Base-by-base conservation (phyloP, 2,113 vertebrate genomes). In the Nipponia nippon region DNA sequence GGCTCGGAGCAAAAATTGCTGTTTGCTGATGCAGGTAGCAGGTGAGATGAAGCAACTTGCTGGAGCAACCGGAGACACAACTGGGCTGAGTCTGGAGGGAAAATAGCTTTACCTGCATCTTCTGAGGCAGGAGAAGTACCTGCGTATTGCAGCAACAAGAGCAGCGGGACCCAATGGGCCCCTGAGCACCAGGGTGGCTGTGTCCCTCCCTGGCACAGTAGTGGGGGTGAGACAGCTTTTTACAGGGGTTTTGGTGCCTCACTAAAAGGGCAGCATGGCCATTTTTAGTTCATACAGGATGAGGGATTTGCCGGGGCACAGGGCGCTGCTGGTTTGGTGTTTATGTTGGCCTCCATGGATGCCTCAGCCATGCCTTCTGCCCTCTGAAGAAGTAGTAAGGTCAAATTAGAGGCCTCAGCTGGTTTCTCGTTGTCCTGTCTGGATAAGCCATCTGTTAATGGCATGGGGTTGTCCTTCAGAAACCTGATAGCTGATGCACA, bases 301-400 rank as follows among this genome's bases (percentile, higher is more conserved):
- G n/a, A 49, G 50, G 70, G 62, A 34, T 82, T 56, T 3, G 1
- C 71, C 80, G 89, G 62, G 56, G 27, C 23, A 4, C 34, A 72
- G 56, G 16, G 32, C 3, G 1, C 84, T 91, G 59, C 59, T 71
- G 73, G 8, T 27, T 67, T 49, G 49, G 40, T 83, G 58, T 49
- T 93, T 61, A 1, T 65, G 23, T 30, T 81, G 27, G 58, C 40
- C 14, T 32, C 76, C 0, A 0, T 6, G 23, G 52, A 16, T 83
- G 61, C 58, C 58, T 92, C 84, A 82, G 77, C 72, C 20, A 0
- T n/a, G 55, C 44, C 58, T 85, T 46, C 15, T 46, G 61, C 67
- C 94, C 96, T 83, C 88, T 25, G 16, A 67, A 89, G 76, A 91
- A 94, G 7, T 27, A 82, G 53, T 69, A 52, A 95, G 94, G 95